Base-by-base conservation (phyloP, 2,888 invertebrate species). In the Mythimna impura region DNA sequence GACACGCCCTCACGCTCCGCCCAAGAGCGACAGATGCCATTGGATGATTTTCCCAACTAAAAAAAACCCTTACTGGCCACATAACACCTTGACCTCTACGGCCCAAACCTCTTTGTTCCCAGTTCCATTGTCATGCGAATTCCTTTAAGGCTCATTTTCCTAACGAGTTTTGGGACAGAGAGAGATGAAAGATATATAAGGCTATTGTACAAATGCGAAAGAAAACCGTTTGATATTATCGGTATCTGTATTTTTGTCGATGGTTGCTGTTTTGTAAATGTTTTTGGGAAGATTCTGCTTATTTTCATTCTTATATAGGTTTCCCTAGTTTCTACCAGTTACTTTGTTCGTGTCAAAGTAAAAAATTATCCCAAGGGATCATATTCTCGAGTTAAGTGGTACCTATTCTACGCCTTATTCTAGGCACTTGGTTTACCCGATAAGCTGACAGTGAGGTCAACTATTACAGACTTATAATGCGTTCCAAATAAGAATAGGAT, bases 61-160 rank as follows among this genome's bases (percentile, higher is more conserved):
- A 30, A 30, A 30, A 30, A 30, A 30, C 2, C 30, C 30, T 30
- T 30, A 30, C 30, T 30, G 30, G 30, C 30, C 30, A 30, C 2
- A 30, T 30, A 30, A 3, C 30, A 62, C 80, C 82, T 83, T 85
- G 84, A 82, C 77, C 81, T 64, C 60, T 50, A 78, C 63, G 60
- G 65, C 36, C 25, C 43, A 62, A 62, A 76, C 66, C 54, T 68
- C 71, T 68, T 82, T 82, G 70, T 78, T 82, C 73, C 66, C 66
- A 34, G 25, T 67, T n/a, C 76, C 62, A 73, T 81, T 83, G 76
- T 79, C 77, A 80, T 71, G 69, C 75, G 80, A 78, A 80, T 80
- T 81, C 78, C 72, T 85, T 62, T 62, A 79, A 82, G 75, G 81
- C 72, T 74, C 71, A 72, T 81, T 81, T 76, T 58, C 71, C 52